Evolutionary conservation across 2,888 invertebrate species (phyloP), one percentile per base, ranked within the genome.

Genomic region (Clanis bilineata): DNA sequence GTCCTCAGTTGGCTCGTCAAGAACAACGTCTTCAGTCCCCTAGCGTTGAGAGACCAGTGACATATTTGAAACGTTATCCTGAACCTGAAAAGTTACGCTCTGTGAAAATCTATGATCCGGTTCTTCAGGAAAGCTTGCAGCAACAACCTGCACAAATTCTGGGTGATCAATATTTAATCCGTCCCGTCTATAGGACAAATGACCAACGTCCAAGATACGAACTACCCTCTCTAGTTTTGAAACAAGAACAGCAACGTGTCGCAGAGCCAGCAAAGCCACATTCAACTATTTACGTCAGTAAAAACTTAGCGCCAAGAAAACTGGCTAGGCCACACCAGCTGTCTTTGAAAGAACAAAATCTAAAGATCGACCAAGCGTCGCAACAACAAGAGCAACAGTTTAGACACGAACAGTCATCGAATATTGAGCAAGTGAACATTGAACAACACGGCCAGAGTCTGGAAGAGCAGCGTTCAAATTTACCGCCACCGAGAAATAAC

Each of bases 401-500:
- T 32, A 58, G 55, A 25, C 32, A 32, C 4, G 41, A 57, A 15
- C 61, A 61, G 12, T 12, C 38, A 7, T 45, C 73, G 0, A 78
- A 68, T 57, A 63, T 70, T n/a, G 81, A 81, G 21, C 77, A 80
- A 63, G 72, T 78, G 0, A 79, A 77, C 22, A 61, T 80, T 12
- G 85, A 86, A 39, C 86, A 85, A 57, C 82, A 83, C 22, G 82
- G 81, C 0, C 88, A 85, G 58, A 86, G 69, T 51, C 71, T 88
- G 44, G 90, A 90, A 0, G 86, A 88, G 4, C 89, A 85, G 61
- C 75, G 90, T 61, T 79, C 87, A 0, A 86, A 82, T n/a, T 73
- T 93, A 57, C 93, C 93, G 58, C 93, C 92, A 1, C 93, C 93
- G 7, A 92, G 82, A 64, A 93, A 93, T 60, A 91, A 89, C 64